Percentiles rank a stretch among this genome's conserved stretches.
Evolutionary conservation across 2,888 invertebrate genomes (phyloP).

Genomic region (Myopa testacea): DNA sequence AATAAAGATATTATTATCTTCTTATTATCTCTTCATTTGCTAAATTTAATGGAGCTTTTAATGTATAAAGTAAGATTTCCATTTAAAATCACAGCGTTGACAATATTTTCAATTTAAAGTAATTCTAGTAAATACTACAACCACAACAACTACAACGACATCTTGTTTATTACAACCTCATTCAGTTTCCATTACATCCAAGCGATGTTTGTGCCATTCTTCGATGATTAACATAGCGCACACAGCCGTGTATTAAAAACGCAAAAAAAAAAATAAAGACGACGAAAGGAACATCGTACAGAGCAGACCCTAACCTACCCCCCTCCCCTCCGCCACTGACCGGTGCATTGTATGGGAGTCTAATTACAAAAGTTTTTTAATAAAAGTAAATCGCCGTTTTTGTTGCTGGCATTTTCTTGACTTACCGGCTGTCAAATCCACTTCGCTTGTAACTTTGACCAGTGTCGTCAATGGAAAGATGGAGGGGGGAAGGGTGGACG

Average conservation of each 20-base stretch:
- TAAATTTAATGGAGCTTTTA: no score
- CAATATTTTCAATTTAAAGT: no score
- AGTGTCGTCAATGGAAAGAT: background rate
- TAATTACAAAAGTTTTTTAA: constrained; percentile 67
- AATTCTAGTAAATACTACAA: no score
- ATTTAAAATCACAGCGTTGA: no score
- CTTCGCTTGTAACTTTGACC: constrained; percentile 15
- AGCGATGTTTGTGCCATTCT: no score
- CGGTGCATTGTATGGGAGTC: constrained; percentile 47
- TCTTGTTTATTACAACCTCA: no score
- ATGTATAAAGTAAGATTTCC: no score
- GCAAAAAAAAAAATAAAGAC: background rate
- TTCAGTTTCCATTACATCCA: no score
- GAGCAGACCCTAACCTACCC: background rate
- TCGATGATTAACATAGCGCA: background rate
- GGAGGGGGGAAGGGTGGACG: background rate
- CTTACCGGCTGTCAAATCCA: constrained; percentile 33
- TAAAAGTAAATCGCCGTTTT: constrained; percentile 48
- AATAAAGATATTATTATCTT: no score
- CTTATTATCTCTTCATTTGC: no score
- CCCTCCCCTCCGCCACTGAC: background rate
- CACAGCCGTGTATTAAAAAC: constrained; percentile 10
- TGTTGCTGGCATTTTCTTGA: constrained; percentile 22
- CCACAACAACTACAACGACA: no score
- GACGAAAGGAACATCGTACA: background rate